Conservation (phyloP, 2,797 vertebrate species). For the Morelia viridis region DNA sequence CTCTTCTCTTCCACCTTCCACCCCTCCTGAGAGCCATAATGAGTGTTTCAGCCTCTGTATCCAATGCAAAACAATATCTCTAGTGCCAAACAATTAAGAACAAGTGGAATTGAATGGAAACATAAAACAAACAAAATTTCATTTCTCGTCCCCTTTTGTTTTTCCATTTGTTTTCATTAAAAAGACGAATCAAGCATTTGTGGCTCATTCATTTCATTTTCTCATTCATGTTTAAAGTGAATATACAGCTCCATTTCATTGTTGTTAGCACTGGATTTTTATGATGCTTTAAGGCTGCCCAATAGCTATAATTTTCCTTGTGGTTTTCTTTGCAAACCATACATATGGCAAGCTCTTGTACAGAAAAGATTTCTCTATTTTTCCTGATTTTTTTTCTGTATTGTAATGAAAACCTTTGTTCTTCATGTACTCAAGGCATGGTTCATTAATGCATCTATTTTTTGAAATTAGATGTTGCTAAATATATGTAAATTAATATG, state of each 20-base stretch:
- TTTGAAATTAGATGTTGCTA: conserved; percentile 17
- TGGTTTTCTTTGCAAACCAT: background rate
- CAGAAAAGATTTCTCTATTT: background rate
- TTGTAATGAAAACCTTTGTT: background rate
- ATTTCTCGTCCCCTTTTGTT: background rate
- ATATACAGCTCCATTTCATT: background rate
- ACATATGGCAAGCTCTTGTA: background rate
- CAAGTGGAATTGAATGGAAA: background rate
- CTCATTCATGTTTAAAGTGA: conserved; percentile 7
- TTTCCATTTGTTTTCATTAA: background rate
- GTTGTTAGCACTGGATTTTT: background rate
- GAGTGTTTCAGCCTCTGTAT: background rate
- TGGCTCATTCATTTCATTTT: background rate
- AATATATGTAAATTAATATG: background rate
- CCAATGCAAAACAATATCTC: background rate
- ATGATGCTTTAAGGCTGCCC: background rate
- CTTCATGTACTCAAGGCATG: background rate
- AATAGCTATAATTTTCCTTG: background rate
- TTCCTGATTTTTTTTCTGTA: background rate
- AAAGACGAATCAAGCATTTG: background rate
- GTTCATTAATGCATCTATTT: conserved; percentile 20
- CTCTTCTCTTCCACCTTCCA: background rate
- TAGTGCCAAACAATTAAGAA: background rate
- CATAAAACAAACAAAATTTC: background rate
- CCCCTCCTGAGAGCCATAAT: background rate